These are phyloP conservation scores for Abramis brama DNA, from an alignment of 2,113 vertebrate genomes.

Conservation along the genomic window DNA sequence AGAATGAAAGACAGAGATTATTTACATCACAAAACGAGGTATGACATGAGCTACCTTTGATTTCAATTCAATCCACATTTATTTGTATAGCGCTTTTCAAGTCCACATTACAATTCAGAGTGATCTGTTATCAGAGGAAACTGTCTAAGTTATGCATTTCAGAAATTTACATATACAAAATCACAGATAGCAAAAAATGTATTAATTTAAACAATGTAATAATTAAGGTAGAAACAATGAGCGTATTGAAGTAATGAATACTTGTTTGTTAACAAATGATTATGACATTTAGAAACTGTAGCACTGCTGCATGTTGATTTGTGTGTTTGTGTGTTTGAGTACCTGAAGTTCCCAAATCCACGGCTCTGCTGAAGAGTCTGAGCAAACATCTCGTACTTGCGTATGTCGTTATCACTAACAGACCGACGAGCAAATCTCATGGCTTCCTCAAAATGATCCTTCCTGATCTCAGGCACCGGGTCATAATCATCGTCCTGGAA, in stretches of 20 bases:
- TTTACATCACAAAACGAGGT: not conserved
- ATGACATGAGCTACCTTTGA: not conserved
- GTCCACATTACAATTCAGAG: too few relatives aligned
- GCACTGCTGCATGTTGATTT: not conserved
- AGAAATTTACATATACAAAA: too few relatives aligned
- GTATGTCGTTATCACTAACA: constrained; percentile 68
- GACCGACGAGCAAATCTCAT: constrained; percentile 68
- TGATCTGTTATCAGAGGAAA: too few relatives aligned
- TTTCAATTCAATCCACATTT: too few relatives aligned
- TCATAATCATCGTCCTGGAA: constrained; percentile 64
- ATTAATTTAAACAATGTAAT: too few relatives aligned
- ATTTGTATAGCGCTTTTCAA: too few relatives aligned
- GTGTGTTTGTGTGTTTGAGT: not conserved
- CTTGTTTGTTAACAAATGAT: too few relatives aligned
- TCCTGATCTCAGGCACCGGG: constrained; percentile 66
- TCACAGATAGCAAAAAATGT: too few relatives aligned
- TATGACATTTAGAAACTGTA: too few relatives aligned
- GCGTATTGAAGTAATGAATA: too few relatives aligned
- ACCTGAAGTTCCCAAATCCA: constrained; percentile 69
- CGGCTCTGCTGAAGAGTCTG: constrained; percentile 68
- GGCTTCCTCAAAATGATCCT: constrained; percentile 69
- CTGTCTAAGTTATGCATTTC: too few relatives aligned
- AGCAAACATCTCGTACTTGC: constrained; percentile 70
- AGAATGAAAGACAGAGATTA: not conserved
- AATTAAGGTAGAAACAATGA: too few relatives aligned